Conservation (phyloP, 2,888 invertebrate species). For the Ormyrus pomaceus region DNA sequence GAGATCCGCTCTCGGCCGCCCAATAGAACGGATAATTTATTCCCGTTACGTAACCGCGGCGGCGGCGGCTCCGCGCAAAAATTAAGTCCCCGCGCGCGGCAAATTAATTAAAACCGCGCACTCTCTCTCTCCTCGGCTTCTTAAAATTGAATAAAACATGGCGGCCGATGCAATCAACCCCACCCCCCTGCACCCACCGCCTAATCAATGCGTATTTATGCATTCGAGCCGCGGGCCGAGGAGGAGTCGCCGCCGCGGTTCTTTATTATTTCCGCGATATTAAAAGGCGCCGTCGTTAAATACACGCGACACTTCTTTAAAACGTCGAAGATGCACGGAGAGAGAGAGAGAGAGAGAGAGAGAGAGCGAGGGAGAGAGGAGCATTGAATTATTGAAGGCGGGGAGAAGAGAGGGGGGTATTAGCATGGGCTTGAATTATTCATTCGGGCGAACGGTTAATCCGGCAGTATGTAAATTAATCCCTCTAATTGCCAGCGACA, state of each 20-base stretch:
- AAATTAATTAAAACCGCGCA: constrained; percentile 46
- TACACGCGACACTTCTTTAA: constrained; percentile 4
- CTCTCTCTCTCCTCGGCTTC: background rate
- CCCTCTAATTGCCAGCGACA: constrained; percentile 72
- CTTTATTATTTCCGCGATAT: constrained; percentile 15
- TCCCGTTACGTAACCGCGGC: constrained; percentile 18
- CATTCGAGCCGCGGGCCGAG: constrained; percentile 9
- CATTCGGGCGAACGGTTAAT: constrained; percentile 70
- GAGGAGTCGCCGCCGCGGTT: background rate
- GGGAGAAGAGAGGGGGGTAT: constrained; percentile 57
- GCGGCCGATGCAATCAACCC: constrained; percentile 42
- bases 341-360: background rate
- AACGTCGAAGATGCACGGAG: no score
- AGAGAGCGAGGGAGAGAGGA: constrained; percentile 3
- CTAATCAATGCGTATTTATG: constrained; percentile 49
- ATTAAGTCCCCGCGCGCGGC: constrained; percentile 32
- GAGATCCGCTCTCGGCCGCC: background rate
- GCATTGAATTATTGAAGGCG: constrained; percentile 64
- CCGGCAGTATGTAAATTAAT: constrained; percentile 73
- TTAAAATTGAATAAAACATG: constrained; percentile 54
- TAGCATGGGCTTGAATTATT: constrained; percentile 73
- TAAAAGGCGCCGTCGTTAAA: background rate
- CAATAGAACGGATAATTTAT: constrained; percentile 48
- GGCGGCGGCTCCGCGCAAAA: constrained; percentile 18
- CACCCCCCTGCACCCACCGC: no score